Evolutionary conservation across 2,888 invertebrate species (phyloP), one percentile per base, ranked within the genome.

Genomic region (Tachina grossa): DNA sequence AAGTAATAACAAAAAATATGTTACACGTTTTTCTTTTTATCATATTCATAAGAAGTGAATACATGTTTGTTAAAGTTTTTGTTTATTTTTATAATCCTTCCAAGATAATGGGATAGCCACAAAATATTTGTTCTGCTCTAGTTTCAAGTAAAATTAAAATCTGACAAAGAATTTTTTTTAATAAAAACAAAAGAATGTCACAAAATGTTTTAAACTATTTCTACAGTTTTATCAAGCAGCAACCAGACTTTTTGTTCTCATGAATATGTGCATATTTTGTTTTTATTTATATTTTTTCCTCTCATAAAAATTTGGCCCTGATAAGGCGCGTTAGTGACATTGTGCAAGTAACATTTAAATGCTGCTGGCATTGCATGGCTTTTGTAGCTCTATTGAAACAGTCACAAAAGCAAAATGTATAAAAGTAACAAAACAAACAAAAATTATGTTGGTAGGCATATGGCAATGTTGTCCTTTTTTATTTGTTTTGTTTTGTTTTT

Each of bases 291-390:
- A 13, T 55, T 63, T 31, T 31, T 31, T 6, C 31, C 31, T 31
- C 31, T 31, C 2, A 31, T 31, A 31, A 9, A n/a, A 22, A 9
- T 63, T 41, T 66, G 81, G 59, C 77, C 81, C 61, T 84, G 84
- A 84, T 81, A 81, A 81, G 72, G 66, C 82, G 79, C 84, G 78
- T 82, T 84, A 74, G 78, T 86, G 86, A 75, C 77, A 84, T 86
- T 84, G 86, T 84, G 22, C 43, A 31, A 55, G 63, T n/a, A 76
- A 75, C 47, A 49, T 76, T 76, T 53, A 79, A 79, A 84, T 71
- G 80, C 80, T 84, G 76, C 81, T 84, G 72, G 69, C 65, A 55
- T 61, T 80, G 39, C 55, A 59, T 76, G 84, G 77, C 59, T 77
- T 77, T 66, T 81, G 57, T 68, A 75, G 66, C 49, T 68, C 51